Evolutionary conservation across 2,797 vertebrate species (phyloP).

Genomic region (Myotis pilosus): DNA sequence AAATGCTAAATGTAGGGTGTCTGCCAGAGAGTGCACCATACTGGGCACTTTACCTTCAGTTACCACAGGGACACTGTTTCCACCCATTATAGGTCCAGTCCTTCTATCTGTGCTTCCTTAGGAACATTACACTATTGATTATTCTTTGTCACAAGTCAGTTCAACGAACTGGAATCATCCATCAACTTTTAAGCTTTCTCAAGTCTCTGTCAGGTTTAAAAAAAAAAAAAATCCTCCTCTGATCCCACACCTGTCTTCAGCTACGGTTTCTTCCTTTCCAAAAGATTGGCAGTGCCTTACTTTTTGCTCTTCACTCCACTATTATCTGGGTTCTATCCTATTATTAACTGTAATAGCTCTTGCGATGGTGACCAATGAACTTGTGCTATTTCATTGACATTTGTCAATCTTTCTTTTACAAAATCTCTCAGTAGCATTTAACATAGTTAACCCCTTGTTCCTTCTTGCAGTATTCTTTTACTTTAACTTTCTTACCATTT

Average conservation of each 20-base stretch:
- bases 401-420: neutral
- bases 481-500: neutral
- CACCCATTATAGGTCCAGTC: neutral
- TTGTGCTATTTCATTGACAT: neutral
- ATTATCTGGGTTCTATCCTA: neutral
- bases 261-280: neutral
- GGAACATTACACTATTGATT: neutral
- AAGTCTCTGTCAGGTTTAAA: neutral
- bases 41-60: neutral
- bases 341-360: neutral
- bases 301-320: neutral
- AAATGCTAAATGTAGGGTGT: neutral
- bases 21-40: neutral
- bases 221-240: neutral
- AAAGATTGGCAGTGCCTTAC: neutral
- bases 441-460: neutral
- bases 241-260: neutral
- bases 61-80: neutral
- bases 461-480: neutral
- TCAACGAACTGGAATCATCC: neutral
- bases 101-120: neutral
- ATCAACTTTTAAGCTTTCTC: constrained; percentile 1
- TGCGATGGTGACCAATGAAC: neutral
- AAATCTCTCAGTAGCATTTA: neutral
- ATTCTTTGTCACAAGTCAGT: neutral